Conservation (phyloP, 2,888 invertebrate genomes). For the Lagria hirta region DNA sequence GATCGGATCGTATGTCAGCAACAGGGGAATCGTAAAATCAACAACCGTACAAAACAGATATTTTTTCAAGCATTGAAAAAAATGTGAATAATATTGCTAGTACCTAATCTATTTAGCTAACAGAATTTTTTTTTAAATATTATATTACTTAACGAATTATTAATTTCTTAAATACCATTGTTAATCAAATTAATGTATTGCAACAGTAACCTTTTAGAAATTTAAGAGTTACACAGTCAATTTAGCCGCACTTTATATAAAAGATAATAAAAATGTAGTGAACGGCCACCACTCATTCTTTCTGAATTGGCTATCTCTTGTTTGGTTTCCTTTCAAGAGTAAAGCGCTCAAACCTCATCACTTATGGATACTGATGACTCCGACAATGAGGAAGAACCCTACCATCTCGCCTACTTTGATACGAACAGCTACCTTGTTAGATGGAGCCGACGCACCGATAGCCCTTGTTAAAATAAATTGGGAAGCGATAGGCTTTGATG, state of each 20-base stretch:
- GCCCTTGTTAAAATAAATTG: slow-evolving; percentile 55
- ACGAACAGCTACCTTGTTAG: slow-evolving; percentile 51
- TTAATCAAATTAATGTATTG: too few species aligned
- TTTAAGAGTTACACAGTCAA: too few species aligned
- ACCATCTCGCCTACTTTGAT: slow-evolving; percentile 41
- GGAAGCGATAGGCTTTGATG: slow-evolving; percentile 52
- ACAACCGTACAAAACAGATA: slow-evolving; percentile 27
- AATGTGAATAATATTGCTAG: too few species aligned
- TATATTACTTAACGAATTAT: too few species aligned
- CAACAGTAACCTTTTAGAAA: too few species aligned
- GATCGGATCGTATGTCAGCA: slow-evolving; percentile 40
- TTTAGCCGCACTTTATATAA: slow-evolving; percentile 42
- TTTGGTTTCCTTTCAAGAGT: slow-evolving; percentile 39
- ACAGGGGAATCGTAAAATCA: slow-evolving; percentile 39
- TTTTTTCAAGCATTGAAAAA: slow-evolving; percentile 4
- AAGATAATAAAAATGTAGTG: slow-evolving; percentile 48
- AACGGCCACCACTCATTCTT: slow-evolving; percentile 44
- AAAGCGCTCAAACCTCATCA: slow-evolving; percentile 57
- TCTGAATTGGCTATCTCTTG: slow-evolving; percentile 48
- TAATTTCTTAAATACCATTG: too few species aligned
- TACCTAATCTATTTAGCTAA: too few species aligned
- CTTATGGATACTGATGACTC: slow-evolving; percentile 80
- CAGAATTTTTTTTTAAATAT: too few species aligned
- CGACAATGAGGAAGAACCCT: slow-evolving; percentile 60
- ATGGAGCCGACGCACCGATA: slow-evolving; percentile 35